Evolutionary conservation across 2,888 invertebrate species (phyloP).

Genomic region (Acleris emargana): DNA sequence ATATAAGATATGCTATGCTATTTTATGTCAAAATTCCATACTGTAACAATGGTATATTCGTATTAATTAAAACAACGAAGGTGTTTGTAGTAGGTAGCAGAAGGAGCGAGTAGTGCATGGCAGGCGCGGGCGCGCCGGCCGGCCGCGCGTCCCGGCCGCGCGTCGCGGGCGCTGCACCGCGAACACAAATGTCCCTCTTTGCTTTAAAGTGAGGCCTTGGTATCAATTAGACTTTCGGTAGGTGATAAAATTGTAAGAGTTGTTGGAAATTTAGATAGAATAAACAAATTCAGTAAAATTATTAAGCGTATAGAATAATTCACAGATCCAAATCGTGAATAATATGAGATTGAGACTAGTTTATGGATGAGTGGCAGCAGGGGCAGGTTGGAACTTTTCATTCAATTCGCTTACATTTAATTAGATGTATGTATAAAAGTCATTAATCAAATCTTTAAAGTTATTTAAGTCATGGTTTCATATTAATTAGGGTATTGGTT

Average conservation of each 20-base stretch:
- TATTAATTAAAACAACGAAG: slow-evolving; percentile 11
- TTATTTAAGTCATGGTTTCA: too few relatives aligned
- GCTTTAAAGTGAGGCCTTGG: slow-evolving; percentile 36
- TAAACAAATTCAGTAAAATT: slow-evolving; percentile 11
- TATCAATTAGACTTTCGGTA: slow-evolving; percentile 32
- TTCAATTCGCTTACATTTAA: too few relatives aligned
- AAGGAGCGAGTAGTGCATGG: background rate
- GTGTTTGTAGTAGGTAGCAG: background rate
- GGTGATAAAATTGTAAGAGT: slow-evolving; percentile 8
- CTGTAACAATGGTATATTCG: background rate
- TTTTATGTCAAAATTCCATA: slow-evolving; percentile 20
- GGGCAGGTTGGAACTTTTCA: too few relatives aligned
- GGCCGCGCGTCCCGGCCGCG: too few relatives aligned
- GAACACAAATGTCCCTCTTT: slow-evolving; percentile 18
- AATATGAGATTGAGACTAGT: too few relatives aligned
- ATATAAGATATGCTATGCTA: slow-evolving; percentile 15
- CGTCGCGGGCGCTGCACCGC: too few relatives aligned
- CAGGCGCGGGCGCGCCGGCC: background rate
- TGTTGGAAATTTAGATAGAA: slow-evolving; percentile 27
- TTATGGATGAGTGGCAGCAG: too few relatives aligned
- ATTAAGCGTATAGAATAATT: too few relatives aligned
- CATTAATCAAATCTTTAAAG: too few relatives aligned
- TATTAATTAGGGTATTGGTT: too few relatives aligned
- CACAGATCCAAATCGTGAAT: too few relatives aligned
- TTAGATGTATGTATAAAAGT: too few relatives aligned